Evolutionary conservation across 2,113 vertebrate genomes (phyloP).

Genomic region (Lontra canadensis): DNA sequence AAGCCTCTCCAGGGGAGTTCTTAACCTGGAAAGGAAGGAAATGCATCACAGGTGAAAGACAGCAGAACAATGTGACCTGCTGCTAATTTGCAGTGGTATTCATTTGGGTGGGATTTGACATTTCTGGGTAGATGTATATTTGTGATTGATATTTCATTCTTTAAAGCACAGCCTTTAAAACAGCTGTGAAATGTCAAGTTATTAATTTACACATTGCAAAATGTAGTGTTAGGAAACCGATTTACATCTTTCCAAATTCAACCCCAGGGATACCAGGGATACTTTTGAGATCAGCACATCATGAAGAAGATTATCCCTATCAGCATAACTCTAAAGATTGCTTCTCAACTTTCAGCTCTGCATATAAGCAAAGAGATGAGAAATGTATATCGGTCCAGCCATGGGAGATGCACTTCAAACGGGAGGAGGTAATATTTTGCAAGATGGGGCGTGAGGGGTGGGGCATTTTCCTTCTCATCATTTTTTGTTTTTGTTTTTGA

Average conservation of each 20-base stretch:
- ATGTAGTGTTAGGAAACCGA: conserved; percentile 69
- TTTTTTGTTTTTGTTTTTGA: neutral
- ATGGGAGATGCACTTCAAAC: neutral
- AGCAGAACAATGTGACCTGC: conserved; percentile 65
- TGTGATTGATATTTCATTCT: conserved; percentile 79
- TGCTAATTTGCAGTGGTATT: conserved; percentile 68
- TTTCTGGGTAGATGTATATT: conserved; percentile 76
- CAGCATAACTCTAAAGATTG: conserved; percentile 44
- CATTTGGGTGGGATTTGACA: conserved; percentile 79
- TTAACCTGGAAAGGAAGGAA: conserved; percentile 70
- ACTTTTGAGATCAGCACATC: conserved; percentile 65
- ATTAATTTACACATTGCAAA: conserved; percentile 79
- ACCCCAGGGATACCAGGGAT: conserved; percentile 56
- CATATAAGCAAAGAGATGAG: neutral
- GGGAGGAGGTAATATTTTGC: neutral
- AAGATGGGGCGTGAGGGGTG: accelerated
- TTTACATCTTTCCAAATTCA: conserved; percentile 73
- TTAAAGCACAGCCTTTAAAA: conserved; percentile 76
- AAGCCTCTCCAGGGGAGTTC: conserved; percentile 64
- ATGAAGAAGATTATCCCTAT: conserved; percentile 58
- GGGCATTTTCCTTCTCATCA: neutral
- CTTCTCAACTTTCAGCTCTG: conserved; percentile 13
- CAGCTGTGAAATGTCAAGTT: conserved; percentile 82
- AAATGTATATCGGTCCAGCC: neutral
- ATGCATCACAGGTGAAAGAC: conserved; percentile 70